Evolutionary conservation across 2,888 invertebrate genomes (phyloP).

Genomic region (Synergus itoensis): DNA sequence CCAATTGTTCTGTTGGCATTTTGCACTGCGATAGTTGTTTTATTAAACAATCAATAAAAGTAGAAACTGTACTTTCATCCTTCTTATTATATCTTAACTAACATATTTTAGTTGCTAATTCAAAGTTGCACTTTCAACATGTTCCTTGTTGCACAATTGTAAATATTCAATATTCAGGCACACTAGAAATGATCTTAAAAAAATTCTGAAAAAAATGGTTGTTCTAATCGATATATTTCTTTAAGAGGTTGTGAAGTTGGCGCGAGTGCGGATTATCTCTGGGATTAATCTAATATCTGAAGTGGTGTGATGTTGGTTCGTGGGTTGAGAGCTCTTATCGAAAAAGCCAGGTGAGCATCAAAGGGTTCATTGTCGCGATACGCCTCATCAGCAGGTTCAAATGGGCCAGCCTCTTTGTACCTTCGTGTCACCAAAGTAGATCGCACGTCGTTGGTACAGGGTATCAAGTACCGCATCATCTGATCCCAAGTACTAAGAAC

Average conservation of each 20-base stretch:
- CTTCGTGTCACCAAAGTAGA: conserved; percentile 61
- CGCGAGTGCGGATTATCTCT: conserved; percentile 22
- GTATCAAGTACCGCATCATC: conserved; percentile 48
- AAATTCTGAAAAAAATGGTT: no score
- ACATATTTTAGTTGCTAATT: no score
- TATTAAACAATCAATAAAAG: no score
- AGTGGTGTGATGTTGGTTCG: conserved; percentile 48
- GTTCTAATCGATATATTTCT: background rate
- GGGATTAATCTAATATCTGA: conserved; percentile 15
- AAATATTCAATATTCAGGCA: background rate
- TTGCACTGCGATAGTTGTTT: no score
- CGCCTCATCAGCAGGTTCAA: conserved; percentile 73
- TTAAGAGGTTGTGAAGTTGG: conserved; percentile 41
- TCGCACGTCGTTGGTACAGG: conserved; percentile 56
- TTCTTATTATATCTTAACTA: no score
- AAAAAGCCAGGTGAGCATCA: conserved; percentile 75
- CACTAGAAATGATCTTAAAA: no score
- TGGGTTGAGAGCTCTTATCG: conserved; percentile 55
- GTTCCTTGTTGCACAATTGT: conserved; percentile 2
- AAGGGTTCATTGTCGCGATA: conserved; percentile 69
- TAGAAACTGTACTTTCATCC: no score
- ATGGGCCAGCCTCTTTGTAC: conserved; percentile 58
- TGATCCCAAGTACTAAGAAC: background rate
- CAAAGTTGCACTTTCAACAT: no score
- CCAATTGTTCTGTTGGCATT: background rate